Evolutionary conservation across 2,888 invertebrate species (phyloP).

Genomic region (Mesodorylaimus sp.): DNA sequence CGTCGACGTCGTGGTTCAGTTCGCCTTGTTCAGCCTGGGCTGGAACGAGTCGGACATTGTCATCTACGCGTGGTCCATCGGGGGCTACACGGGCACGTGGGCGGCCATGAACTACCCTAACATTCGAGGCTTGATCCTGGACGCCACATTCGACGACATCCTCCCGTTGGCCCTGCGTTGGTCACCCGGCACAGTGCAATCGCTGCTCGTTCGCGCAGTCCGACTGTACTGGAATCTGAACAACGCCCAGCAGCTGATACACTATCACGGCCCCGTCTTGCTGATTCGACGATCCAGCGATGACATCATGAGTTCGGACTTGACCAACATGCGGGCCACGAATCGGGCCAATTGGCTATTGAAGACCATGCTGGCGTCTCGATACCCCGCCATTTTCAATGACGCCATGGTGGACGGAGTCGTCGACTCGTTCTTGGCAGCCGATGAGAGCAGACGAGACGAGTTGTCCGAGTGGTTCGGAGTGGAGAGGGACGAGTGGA

Average conservation of each 20-base stretch:
- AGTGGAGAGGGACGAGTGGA: too few relatives aligned
- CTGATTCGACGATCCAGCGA: constrained; percentile 66
- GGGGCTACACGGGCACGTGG: constrained; percentile 68
- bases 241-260: constrained; percentile 1
- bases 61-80: constrained; percentile 82
- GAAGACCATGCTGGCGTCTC: constrained; percentile 1
- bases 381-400: constrained; percentile 1
- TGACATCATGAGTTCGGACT: constrained; percentile 57
- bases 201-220: too few relatives aligned
- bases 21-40: constrained; percentile 59
- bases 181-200: constrained; percentile 53
- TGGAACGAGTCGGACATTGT: constrained; percentile 62
- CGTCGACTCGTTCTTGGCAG: too few relatives aligned
- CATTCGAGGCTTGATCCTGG: constrained; percentile 43
- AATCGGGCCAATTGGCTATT: constrained; percentile 9
- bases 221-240: constrained; percentile 18
- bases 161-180: constrained; percentile 67
- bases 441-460: too few relatives aligned
- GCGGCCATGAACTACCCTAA: constrained; percentile 2
- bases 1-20: constrained; percentile 74
- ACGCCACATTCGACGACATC: constrained; percentile 92
- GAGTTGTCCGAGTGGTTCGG: too few relatives aligned
- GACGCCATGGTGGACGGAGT: too few relatives aligned
- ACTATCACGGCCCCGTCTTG: constrained; percentile 54
- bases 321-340: background rate